Evolutionary conservation across 2,888 invertebrate genomes (phyloP).

Genomic region (Carcina quercana): DNA sequence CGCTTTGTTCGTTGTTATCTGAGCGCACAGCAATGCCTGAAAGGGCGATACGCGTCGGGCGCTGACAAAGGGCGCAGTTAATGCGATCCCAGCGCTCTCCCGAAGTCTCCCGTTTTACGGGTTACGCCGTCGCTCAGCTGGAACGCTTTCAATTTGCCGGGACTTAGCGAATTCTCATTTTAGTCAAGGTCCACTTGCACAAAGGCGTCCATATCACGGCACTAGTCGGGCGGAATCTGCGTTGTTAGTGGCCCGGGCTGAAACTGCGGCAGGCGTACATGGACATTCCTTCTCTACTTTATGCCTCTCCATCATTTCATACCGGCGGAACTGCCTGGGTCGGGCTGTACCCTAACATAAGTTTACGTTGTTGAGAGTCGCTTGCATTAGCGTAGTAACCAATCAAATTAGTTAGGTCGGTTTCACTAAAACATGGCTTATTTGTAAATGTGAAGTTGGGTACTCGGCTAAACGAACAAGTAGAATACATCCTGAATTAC

Average conservation of each 20-base stretch:
- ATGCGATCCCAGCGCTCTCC: conserved; percentile 28
- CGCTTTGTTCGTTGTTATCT: conserved; percentile 48
- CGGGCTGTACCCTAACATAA: too few species aligned
- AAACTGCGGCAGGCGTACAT: too few species aligned
- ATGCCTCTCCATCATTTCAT: too few species aligned
- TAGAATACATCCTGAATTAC: too few species aligned
- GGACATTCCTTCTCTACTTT: not conserved
- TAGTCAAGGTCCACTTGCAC: conserved; percentile 41
- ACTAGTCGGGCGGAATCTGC: conserved; percentile 27
- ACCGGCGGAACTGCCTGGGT: too few species aligned
- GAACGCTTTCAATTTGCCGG: conserved; percentile 50
- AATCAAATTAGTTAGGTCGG: too few species aligned
- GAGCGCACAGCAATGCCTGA: conserved; percentile 45
- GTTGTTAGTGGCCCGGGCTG: conserved; percentile 34
- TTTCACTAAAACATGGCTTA: too few species aligned
- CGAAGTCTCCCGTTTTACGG: conserved; percentile 21
- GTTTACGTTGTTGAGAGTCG: too few species aligned
- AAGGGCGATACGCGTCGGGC: conserved; percentile 30
- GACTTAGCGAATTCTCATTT: conserved; percentile 39
- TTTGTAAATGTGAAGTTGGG: too few species aligned
- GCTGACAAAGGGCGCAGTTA: conserved; percentile 40
- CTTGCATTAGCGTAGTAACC: too few species aligned
- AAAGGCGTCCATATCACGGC: conserved; percentile 42
- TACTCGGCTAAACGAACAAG: too few species aligned
- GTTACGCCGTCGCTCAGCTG: conserved; percentile 33